Percentiles rank a stretch among this genome's conserved stretches.
Conservation (phyloP, 1,140 invertebrate species). For the Drosophila watanabei region DNA sequence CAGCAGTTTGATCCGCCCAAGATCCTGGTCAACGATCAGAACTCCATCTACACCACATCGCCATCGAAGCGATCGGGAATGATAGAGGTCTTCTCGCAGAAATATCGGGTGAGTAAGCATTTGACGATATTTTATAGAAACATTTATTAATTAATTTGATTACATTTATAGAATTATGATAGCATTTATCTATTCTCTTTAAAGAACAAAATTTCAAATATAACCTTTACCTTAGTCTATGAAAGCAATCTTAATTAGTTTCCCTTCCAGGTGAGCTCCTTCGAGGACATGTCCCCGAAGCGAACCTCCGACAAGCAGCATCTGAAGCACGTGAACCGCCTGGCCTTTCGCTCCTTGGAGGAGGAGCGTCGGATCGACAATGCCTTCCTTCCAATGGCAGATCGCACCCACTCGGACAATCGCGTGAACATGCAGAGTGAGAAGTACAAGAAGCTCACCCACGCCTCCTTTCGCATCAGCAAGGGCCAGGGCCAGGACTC, state of each 20-base stretch:
- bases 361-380: slow-evolving; percentile 85
- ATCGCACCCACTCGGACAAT: slow-evolving; percentile 85
- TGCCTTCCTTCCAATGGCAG: slow-evolving; percentile 81
- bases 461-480: slow-evolving; percentile 82
- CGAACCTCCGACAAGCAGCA: slow-evolving; percentile 62
- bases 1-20: slow-evolving; percentile 85
- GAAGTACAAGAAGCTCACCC: slow-evolving; percentile 85
- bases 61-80: slow-evolving; percentile 83
- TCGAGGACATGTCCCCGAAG: slow-evolving; percentile 84
- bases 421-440: slow-evolving; percentile 83
- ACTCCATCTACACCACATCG: slow-evolving; percentile 85
- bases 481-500: slow-evolving; percentile 67
- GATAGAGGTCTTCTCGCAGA: slow-evolving; percentile 85
- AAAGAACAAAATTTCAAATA: background rate
- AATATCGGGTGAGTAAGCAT: slow-evolving; percentile 68
- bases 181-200: background rate
- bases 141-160: too few relatives aligned
- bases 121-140: too few relatives aligned
- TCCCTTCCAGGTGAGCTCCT: slow-evolving; percentile 73
- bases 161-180: too few relatives aligned
- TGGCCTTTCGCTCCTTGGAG: slow-evolving; percentile 83
- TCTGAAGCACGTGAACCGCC: slow-evolving; percentile 79
- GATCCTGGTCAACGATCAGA: slow-evolving; percentile 85
- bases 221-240: background rate
- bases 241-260: slow-evolving; percentile 35